A percentile compares a stretch with the other conserved stretches of the same genome.
Evolutionary conservation across 1,140 invertebrate species (phyloP).

Genomic region (Dinothrombium tinctorium): DNA sequence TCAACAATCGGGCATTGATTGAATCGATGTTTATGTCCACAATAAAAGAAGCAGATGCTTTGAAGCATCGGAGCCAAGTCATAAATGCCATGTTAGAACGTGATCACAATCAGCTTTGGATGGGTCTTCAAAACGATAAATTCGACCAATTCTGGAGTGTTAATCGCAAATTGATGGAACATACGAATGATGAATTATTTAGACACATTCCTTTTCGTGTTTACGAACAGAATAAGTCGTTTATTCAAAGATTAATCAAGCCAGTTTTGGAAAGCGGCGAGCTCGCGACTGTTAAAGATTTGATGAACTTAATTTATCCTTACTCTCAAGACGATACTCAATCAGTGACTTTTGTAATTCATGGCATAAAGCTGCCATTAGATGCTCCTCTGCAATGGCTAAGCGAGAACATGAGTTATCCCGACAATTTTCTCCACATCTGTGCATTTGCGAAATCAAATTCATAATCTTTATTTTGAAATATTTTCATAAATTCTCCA

Average conservation of each 20-base stretch:
- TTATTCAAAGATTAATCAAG: slow-evolving; percentile 44
- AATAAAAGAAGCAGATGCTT: slow-evolving; percentile 87
- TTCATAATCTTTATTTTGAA: slow-evolving; percentile 42
- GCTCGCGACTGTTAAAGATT: slow-evolving; percentile 17
- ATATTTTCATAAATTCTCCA: slow-evolving; percentile 59
- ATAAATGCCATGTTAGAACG: slow-evolving; percentile 89
- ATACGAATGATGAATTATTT: slow-evolving; percentile 38
- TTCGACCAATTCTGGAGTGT: slow-evolving; percentile 98
- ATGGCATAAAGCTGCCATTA: slow-evolving; percentile 60
- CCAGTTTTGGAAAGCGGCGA: slow-evolving; percentile 20
- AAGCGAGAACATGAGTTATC: slow-evolving; percentile 88
- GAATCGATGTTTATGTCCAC: slow-evolving; percentile 83
- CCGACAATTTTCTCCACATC: slow-evolving; percentile 85
- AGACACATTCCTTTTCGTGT: slow-evolving; percentile 77
- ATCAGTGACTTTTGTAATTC: slow-evolving; percentile 39
- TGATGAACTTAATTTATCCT: slow-evolving; percentile 18
- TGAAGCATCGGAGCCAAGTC: slow-evolving; percentile 77
- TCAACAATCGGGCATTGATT: slow-evolving; percentile 46
- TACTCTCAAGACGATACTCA: slow-evolving; percentile 10
- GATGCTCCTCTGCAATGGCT: slow-evolving; percentile 92
- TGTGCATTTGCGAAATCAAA: not conserved
- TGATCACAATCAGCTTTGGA: slow-evolving; percentile 89
- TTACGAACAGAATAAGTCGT: slow-evolving; percentile 28
- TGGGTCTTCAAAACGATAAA: slow-evolving; percentile 80
- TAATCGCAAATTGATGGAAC: slow-evolving; percentile 82